Evolutionary conservation across 1,140 invertebrate species (phyloP), one percentile per base, ranked within the genome.

Genomic region (Cotesia typhae): DNA sequence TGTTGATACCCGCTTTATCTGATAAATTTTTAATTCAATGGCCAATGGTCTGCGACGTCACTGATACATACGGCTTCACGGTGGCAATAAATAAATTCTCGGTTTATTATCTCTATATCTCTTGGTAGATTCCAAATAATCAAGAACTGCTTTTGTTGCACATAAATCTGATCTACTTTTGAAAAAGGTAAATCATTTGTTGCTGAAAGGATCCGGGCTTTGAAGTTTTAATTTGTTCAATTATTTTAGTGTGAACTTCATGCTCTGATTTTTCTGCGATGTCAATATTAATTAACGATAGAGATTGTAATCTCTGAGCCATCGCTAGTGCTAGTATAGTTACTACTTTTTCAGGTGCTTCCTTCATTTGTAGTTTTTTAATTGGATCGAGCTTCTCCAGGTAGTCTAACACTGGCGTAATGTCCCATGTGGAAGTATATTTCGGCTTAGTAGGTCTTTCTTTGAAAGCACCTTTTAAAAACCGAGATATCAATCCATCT

Each of bases 401-500:
- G 53, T 74, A 70, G 47, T 77, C 60, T 55, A 82, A 73, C 6
- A 82, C 79, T 55, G 76, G 52, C 51, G 73, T 51, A 4, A 76
- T 73, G 55, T 83, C 76, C 81, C 80, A 83, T 2, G 77, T 79
- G 20, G 14, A 63, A 7, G 7, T 53, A 67, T 83, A 82, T 71
- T 80, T 82, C 2, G 78, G 78, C 47, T 53, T 61, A 12, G 70
- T 20, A 17, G 81, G 80, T 52, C 69, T 79, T 70, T 71, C 7
- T 51, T 74, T 80, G 57, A 60, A 77, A 7, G 74, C 41, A 0
- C 78, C 81, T 76, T 77, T 82, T 0, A 82, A 70, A 68, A 82
- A 78, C 38, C 80, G 64, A 6, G 59, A 41, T 7, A 63, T 60
- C 28, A 70, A 36, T 6, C 59, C 36, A 61, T 53, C 68, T 37